Percentiles rank a stretch among this genome's conserved stretches.
Conservation (phyloP, 2,113 vertebrate species). For the Brachyistius frenatus region DNA sequence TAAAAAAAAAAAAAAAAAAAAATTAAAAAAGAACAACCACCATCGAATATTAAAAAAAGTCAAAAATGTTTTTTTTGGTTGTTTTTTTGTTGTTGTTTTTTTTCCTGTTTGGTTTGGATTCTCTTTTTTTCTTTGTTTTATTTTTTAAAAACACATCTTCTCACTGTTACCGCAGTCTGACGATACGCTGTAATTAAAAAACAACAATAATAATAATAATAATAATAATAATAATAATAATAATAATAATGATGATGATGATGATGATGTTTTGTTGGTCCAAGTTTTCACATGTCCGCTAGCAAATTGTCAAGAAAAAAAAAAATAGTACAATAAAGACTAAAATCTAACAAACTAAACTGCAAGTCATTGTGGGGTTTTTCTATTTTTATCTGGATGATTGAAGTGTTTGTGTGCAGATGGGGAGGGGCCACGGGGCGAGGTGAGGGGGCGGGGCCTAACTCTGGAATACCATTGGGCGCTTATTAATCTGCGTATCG, state of each 20-base stretch:
- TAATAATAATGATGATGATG: slow-evolving; percentile 55
- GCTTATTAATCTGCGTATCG: slow-evolving; percentile 72
- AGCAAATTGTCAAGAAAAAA: slow-evolving; percentile 80
- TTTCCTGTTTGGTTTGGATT: slow-evolving; percentile 57
- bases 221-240: slow-evolving; percentile 37
- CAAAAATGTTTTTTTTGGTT: slow-evolving; percentile 10
- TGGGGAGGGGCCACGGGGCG: background rate
- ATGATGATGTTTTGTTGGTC: slow-evolving; percentile 80
- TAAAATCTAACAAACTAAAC: slow-evolving; percentile 81
- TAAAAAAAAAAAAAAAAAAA: slow-evolving; percentile 55
- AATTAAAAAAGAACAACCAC: slow-evolving; percentile 39
- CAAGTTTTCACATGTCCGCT: slow-evolving; percentile 80
- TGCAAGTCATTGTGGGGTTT: slow-evolving; percentile 33
- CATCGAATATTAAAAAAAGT: slow-evolving; percentile 66
- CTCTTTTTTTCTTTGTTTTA: slow-evolving; percentile 36
- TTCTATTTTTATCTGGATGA: slow-evolving; percentile 42
- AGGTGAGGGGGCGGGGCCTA: background rate
- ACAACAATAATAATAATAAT: slow-evolving; percentile 51
- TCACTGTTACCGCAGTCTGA: slow-evolving; percentile 73
- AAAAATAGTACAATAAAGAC: slow-evolving; percentile 82
- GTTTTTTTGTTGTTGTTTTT: slow-evolving; percentile 27
- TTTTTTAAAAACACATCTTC: slow-evolving; percentile 74
- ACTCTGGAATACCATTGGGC: slow-evolving; percentile 48
- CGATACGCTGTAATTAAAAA: slow-evolving; percentile 74
- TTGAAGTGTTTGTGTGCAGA: background rate